Conservation (phyloP, 2,113 vertebrate genomes). For the Dromaius novaehollandiae region DNA sequence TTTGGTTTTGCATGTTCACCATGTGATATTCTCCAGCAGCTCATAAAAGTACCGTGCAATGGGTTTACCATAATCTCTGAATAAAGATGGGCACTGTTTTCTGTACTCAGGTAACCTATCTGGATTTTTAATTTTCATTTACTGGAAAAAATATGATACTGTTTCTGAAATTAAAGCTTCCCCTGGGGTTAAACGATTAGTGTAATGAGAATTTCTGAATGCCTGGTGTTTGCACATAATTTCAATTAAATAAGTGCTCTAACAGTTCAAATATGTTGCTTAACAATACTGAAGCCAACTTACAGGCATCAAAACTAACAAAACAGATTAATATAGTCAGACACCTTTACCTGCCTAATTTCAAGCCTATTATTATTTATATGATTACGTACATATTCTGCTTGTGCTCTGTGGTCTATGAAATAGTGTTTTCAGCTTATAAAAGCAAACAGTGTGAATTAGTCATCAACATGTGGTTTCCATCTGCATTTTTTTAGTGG, state of each 20-base stretch:
- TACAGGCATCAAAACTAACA: background rate
- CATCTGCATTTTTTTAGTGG: background rate
- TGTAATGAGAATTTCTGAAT: background rate
- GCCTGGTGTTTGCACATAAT: background rate
- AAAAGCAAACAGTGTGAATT: background rate
- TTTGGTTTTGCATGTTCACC: background rate
- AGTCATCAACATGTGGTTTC: background rate
- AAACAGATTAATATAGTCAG: background rate
- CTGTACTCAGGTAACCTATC: background rate
- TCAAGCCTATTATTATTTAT: background rate
- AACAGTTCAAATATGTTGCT: slow-evolving; percentile 17
- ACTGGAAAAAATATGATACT: background rate
- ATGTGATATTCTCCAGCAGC: background rate
- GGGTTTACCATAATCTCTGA: background rate
- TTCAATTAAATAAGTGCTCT: background rate
- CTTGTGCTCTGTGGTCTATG: background rate
- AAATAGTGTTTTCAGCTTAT: background rate
- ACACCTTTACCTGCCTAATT: background rate
- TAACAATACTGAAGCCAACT: background rate
- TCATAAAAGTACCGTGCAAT: accelerated
- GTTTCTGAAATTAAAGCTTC: background rate
- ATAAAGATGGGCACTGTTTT: background rate
- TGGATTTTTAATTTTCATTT: slow-evolving; percentile 37
- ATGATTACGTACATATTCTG: background rate
- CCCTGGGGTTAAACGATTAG: slow-evolving; percentile 16